Evolutionary conservation across 2,797 vertebrate species (phyloP), one percentile per base, ranked within the genome.

Genomic region (Pangasius larnaudii): DNA sequence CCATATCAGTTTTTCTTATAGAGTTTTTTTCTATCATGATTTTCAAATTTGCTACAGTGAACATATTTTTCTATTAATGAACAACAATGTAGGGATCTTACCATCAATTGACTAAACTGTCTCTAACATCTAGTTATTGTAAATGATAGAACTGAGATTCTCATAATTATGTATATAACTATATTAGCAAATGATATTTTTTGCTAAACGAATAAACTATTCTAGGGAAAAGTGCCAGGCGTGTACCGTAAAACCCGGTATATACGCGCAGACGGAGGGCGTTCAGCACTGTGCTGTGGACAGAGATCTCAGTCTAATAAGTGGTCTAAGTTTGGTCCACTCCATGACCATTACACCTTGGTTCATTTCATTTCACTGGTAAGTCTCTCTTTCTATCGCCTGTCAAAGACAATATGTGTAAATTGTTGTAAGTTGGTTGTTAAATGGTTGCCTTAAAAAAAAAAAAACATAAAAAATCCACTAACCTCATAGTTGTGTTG

Each of bases 401-500:
- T 30, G 46, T 82, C 36, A 59, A 33, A 46, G 3, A 9, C 14
- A n/a, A 5, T 1, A 27, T 81, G 5, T 58, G 10, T 14, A 24
- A 22, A 36, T 22, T 5, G 30, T 36, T 58, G 74, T 30, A 7
- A 33, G 2, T 79, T 46, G 7, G 46, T 42, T 81, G 56, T 13
- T 59, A 46, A 63, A 27, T 46, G 2, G 13, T n/a, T 82, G 14
- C 39, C 46, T 9, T 9, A 46, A 46, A 7, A 7, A 46, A 46
- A 46, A 74, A 22, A 33, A 5, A 11, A 6, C 19, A 24, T 24
- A 3, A 49, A 33, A 36, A 56, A 18, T 67, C 2, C 58, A 86
- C 85, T 86, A 51, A 86, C 92, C 90, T 93, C 91, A 87, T 92
- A 91, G 79, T 92, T 93, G 74, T 93, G 90, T 51, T 93, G 93